phyloP scores from a whole-genome alignment of 2,113 vertebrate species.

The Tychaedon coryphoeus region DNA sequence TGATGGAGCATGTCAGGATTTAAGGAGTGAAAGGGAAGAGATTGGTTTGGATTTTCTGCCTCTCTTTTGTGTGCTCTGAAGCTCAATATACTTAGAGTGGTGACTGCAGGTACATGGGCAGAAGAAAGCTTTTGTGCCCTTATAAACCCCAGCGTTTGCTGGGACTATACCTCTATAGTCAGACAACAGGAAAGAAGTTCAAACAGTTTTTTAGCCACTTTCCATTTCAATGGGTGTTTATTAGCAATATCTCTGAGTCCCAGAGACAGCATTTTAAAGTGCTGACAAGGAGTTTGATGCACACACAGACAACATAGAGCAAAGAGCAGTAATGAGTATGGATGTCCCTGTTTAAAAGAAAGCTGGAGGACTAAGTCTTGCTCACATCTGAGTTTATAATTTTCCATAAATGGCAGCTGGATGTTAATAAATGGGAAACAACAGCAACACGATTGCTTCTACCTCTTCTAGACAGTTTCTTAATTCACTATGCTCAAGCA shows the following conservation, averaged over 20 bases:
- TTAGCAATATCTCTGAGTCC: constrained; percentile 22
- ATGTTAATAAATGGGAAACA: neutral
- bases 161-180: constrained; percentile 58
- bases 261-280: constrained; percentile 43
- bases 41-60: constrained; percentile 75
- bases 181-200: constrained; percentile 59
- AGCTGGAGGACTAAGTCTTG: neutral
- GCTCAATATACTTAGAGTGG: constrained; percentile 72
- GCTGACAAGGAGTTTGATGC: neutral
- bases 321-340: neutral
- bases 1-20: constrained; percentile 87
- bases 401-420: neutral
- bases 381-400: constrained; percentile 1
- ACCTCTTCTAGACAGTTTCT: neutral
- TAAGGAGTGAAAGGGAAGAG: constrained; percentile 80
- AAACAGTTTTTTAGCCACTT: constrained; percentile 62
- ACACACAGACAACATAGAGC: neutral
- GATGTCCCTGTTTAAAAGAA: constrained; percentile 11
- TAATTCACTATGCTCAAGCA: neutral
- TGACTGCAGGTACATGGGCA: constrained; percentile 70
- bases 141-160: constrained; percentile 61
- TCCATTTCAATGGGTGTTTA: constrained; percentile 67
- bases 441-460: neutral
- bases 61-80: constrained; percentile 65
- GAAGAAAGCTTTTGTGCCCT: constrained; percentile 66